phyloP scores from a whole-genome alignment of 2,113 vertebrate species.

The Indicator maculatus region DNA sequence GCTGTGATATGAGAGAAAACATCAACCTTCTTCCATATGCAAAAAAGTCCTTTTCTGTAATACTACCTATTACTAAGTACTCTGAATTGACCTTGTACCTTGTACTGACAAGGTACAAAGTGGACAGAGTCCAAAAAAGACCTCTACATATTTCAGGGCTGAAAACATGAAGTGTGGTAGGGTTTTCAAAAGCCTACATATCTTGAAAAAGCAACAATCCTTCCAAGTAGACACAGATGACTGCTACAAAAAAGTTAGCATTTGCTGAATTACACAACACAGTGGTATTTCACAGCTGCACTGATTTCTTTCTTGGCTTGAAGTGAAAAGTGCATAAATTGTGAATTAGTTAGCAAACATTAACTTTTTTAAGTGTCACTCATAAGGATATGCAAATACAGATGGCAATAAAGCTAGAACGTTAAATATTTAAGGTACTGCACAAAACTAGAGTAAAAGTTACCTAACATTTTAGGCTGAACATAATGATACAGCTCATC shows the following conservation, averaged over 20 bases:
- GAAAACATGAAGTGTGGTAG: neutral
- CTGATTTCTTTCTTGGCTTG: conserved; percentile 35
- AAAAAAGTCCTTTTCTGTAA: neutral
- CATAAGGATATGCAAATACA: conserved; percentile 30
- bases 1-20: neutral
- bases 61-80: neutral
- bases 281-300: conserved; percentile 24
- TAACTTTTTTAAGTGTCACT: conserved; percentile 63
- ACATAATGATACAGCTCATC: neutral
- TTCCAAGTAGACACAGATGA: neutral
- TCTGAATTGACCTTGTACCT: neutral
- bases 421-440: neutral
- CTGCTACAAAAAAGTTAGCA: neutral
- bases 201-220: conserved; percentile 18
- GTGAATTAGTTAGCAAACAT: conserved; percentile 67
- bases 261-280: conserved; percentile 11
- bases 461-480: neutral
- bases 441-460: neutral
- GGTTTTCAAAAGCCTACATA: neutral
- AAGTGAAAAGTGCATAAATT: neutral
- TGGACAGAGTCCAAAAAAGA: neutral
- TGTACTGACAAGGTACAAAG: neutral
- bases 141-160: neutral
- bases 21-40: neutral
- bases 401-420: neutral